Evolutionary conservation across 1,140 invertebrate species (phyloP), one percentile per base, ranked within the genome.

Genomic region (Phocides pigmalion): DNA sequence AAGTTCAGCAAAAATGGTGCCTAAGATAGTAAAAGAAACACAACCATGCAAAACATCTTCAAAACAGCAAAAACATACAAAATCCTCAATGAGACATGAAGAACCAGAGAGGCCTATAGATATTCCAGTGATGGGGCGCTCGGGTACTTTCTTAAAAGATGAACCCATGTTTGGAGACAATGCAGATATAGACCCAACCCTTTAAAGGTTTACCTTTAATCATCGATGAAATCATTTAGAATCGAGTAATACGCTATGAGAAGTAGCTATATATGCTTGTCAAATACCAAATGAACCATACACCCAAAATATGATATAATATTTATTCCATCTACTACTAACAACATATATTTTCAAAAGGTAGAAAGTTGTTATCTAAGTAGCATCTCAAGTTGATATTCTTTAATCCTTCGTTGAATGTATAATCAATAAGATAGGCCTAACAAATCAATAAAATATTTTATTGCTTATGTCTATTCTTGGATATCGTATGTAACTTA

Each of bases 121-220:
- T 3, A 78, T 87, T 12, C 88, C 92, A 0, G 69, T 72, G 0
- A 91, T 93, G 80, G 89, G 90, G 58, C 84, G 95, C 61, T 96
- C 95, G 0, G 94, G 94, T 8, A 96, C 95, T 0, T 96, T 96
- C 74, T 84, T 95, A 5, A 96, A 95, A 80, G 95, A 96, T 71
- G 95, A 96, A 79, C 83, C 82, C 5, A 85, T 76, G n/a, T 87
- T 87, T 61, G 68, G 70, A 0, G 75, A 83, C 47, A 82, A 81
- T 64, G 71, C 72, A 6, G 71, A 66, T 16, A 61, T 62, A 14
- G 58, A 84, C 46, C 73, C 74, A 41, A 74, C 78, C 20, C 53
- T 20, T 16, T 56, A 42, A 56, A 14, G 0, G 17, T n/a, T 35
- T 2, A 35, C 11, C 0, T n/a, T 35, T 35, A 35, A n/a, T n/a